phyloP scores from a whole-genome alignment of 2,797 vertebrate genomes.

The Sebastes minor region DNA sequence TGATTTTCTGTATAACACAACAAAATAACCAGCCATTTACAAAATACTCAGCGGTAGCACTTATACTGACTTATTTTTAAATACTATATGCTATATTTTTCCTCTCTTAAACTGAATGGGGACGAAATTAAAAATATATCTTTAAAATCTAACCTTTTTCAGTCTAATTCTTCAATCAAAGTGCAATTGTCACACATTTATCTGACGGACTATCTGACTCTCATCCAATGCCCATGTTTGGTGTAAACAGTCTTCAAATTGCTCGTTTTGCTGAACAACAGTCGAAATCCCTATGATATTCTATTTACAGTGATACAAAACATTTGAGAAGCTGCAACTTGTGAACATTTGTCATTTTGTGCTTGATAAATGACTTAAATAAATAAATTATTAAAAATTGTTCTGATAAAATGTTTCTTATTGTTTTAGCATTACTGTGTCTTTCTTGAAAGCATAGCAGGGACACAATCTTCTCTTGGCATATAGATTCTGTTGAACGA shows the following conservation, averaged over 20 bases:
- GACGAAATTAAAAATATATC: neutral
- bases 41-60: too few relatives aligned
- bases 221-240: neutral
- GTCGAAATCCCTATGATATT: too few relatives aligned
- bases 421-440: neutral
- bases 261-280: neutral
- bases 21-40: too few relatives aligned
- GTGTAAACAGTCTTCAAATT: neutral
- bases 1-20: too few relatives aligned
- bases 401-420: neutral
- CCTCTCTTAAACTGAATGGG: too few relatives aligned
- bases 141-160: neutral
- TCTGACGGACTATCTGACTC: neutral
- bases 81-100: too few relatives aligned
- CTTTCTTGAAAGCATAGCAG: neutral
- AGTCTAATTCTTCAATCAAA: neutral
- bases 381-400: neutral
- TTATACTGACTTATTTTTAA: too few relatives aligned
- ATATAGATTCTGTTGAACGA: neutral
- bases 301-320: too few relatives aligned
- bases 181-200: neutral
- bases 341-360: neutral
- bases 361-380: neutral
- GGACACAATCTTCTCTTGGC: neutral
- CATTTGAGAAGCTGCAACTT: too few relatives aligned